Conservation (phyloP, 2,888 invertebrate genomes). For the Mactromeris polynyma region DNA sequence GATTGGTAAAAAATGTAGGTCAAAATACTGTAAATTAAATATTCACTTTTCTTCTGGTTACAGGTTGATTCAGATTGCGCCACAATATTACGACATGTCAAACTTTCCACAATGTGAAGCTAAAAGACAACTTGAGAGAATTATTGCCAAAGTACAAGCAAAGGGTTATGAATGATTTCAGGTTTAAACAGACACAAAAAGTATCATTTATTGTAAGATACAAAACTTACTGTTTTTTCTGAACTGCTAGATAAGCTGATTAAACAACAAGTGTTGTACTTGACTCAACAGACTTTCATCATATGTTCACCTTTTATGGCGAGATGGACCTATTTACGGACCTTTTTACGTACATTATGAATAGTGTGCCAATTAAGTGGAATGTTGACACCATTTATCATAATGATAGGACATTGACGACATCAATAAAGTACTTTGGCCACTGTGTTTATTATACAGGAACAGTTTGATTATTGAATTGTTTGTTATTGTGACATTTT, state of each 20-base stretch:
- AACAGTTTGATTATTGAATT: not conserved
- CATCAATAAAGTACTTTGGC: not conserved
- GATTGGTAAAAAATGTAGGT: too few relatives aligned
- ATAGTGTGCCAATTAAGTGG: not conserved
- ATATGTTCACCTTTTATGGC: not conserved
- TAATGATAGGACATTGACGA: not conserved
- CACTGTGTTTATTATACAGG: not conserved
- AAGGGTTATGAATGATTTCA: conserved; percentile 71
- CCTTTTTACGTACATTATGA: not conserved
- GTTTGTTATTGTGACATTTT: not conserved
- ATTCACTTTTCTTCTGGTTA: conserved; percentile 38
- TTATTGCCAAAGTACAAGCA: conserved; percentile 93
- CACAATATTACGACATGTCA: conserved; percentile 98
- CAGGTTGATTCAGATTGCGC: conserved; percentile 97
- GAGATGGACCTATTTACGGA: not conserved
- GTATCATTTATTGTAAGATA: not conserved
- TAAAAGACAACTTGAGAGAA: conserved; percentile 91
- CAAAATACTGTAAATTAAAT: too few relatives aligned
- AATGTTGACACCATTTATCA: not conserved
- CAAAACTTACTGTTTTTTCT: not conserved
- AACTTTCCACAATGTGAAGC: conserved; percentile 99
- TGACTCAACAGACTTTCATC: not conserved
- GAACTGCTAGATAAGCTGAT: not conserved
- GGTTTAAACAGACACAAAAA: not conserved
- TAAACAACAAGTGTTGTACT: not conserved